These are phyloP conservation scores for Eustalomyia histrio DNA, from an alignment of 2,888 invertebrate species.

Conservation along the genomic window DNA sequence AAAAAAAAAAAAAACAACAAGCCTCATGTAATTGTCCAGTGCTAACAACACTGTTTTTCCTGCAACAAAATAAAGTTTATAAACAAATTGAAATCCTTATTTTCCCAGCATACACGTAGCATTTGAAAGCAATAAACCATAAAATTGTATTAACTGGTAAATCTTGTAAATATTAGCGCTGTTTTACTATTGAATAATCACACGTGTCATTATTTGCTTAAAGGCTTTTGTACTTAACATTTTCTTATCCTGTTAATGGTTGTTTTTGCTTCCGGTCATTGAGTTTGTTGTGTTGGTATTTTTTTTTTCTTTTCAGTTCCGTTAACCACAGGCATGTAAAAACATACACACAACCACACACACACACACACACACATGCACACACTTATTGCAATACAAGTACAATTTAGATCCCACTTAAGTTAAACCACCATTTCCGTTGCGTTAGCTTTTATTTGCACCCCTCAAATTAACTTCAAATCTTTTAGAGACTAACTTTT, in stretches of 20 bases:
- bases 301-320: constrained; percentile 31
- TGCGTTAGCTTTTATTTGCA: constrained; percentile 6
- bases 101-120: background rate
- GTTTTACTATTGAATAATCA: constrained; percentile 38
- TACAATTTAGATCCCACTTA: constrained; percentile 40
- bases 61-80: background rate
- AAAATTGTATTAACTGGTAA: constrained; percentile 60
- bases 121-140: constrained; percentile 62
- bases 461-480: constrained; percentile 20
- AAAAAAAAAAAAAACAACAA: too few species aligned
- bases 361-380: constrained; percentile 33
- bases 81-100: background rate
- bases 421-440: constrained; percentile 33
- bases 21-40: too few species aligned
- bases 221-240: constrained; percentile 52
- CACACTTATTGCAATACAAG: constrained; percentile 36
- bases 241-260: constrained; percentile 46
- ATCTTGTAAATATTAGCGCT: constrained; percentile 49
- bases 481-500: constrained; percentile 40
- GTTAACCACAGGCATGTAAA: constrained; percentile 48
- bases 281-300: constrained; percentile 65
- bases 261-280: constrained; percentile 76
- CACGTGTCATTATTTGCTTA: constrained; percentile 58
- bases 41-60: too few species aligned
- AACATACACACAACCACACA: constrained; percentile 29